These are phyloP conservation scores for Alloplasta piceator DNA, from an alignment of 2,888 invertebrate species.

Conservation along the genomic window DNA sequence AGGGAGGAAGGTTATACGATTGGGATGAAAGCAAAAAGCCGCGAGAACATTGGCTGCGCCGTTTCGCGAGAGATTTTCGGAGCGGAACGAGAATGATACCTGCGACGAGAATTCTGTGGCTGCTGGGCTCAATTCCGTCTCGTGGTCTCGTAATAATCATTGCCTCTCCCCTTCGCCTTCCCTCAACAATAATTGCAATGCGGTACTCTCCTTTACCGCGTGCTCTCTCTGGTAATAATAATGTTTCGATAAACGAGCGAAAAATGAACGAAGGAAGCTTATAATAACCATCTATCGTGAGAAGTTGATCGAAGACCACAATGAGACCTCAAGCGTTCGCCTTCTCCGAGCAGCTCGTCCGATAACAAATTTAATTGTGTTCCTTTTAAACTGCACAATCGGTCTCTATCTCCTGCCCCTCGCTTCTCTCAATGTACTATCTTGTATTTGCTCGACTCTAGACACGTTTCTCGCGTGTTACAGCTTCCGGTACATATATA, in stretches of 20 bases:
- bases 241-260: slow-evolving; percentile 18
- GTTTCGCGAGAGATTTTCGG: slow-evolving; percentile 18
- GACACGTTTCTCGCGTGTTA: slow-evolving; percentile 47
- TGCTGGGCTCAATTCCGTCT: slow-evolving; percentile 21
- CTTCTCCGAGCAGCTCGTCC: not conserved
- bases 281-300: slow-evolving; percentile 63
- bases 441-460: slow-evolving; percentile 33
- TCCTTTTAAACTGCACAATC: slow-evolving; percentile 33
- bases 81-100: slow-evolving; percentile 52
- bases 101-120: slow-evolving; percentile 25
- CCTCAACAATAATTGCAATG: slow-evolving; percentile 23
- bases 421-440: slow-evolving; percentile 8
- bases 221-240: slow-evolving; percentile 68
- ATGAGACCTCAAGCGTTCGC: slow-evolving; percentile 6
- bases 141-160: slow-evolving; percentile 27
- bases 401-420: not conserved
- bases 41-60: slow-evolving; percentile 21
- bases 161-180: slow-evolving; percentile 5
- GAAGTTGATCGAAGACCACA: slow-evolving; percentile 36
- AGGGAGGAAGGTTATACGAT: slow-evolving; percentile 42
- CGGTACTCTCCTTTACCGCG: slow-evolving; percentile 37
- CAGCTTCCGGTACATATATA: slow-evolving; percentile 51
- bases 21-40: slow-evolving; percentile 55
- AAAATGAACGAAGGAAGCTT: slow-evolving; percentile 16
- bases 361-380: slow-evolving; percentile 47